phyloP scores from a whole-genome alignment of 2,888 invertebrate genomes.

The Exephanes ischioxanthus region DNA sequence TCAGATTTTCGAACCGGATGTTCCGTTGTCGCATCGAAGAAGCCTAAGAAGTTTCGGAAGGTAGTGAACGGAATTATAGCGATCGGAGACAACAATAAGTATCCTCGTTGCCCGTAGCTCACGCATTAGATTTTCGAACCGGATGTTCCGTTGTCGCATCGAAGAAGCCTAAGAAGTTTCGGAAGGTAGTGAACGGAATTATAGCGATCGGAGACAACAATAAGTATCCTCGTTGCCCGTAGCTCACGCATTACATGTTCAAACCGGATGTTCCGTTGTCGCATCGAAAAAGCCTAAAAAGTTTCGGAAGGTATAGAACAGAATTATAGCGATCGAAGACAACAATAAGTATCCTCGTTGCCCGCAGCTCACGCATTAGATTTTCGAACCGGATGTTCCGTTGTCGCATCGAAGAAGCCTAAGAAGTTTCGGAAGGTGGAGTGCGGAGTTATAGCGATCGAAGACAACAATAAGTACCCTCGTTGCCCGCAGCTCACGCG shows the following conservation, averaged over 20 bases:
- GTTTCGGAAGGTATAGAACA: not conserved
- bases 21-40: not conserved
- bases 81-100: not conserved
- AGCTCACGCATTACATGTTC: too few relatives aligned
- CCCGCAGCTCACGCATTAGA: not conserved
- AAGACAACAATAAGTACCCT: constrained; percentile 1
- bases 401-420: not conserved
- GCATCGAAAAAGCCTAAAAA: not conserved
- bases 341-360: not conserved
- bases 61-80: not conserved
- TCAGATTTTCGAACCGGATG: not conserved
- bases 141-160: too few relatives aligned
- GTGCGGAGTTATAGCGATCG: not conserved
- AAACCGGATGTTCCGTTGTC: not conserved
- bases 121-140: not conserved
- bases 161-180: too few relatives aligned
- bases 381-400: not conserved
- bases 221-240: too few relatives aligned
- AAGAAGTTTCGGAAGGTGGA: not conserved
- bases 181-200: not conserved
- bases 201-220: not conserved
- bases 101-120: not conserved
- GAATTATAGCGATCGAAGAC: not conserved
- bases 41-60: not conserved
- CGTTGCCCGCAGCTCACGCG: not conserved